A percentile compares a stretch with the other conserved stretches of the same genome.
Evolutionary conservation across 2,888 invertebrate species (phyloP).

Genomic region (Bellardia bayeri): DNA sequence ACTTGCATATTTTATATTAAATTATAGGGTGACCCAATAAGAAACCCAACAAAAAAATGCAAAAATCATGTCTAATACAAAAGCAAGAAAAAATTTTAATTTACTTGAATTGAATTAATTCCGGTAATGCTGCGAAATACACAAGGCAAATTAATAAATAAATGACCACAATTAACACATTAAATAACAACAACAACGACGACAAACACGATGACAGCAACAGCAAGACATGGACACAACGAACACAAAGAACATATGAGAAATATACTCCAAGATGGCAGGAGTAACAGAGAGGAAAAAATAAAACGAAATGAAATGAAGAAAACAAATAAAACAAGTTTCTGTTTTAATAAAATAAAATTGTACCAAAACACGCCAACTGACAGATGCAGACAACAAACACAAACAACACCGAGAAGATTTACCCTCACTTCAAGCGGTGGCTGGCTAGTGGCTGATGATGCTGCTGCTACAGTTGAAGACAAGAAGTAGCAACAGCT

Average conservation of each 20-base stretch:
- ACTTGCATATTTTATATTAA: neutral
- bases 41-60: neutral
- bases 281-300: neutral
- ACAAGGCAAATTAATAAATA: conserved; percentile 51
- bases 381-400: conserved; percentile 22
- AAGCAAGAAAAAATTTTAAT: neutral
- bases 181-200: conserved; percentile 25
- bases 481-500: conserved; percentile 35
- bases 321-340: conserved; percentile 38
- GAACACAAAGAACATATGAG: neutral
- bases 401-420: conserved; percentile 25
- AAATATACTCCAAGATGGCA: neutral
- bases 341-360: conserved; percentile 39
- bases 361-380: conserved; percentile 60
- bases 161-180: conserved; percentile 57
- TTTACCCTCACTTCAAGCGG: conserved; percentile 11
- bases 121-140: neutral
- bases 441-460: neutral
- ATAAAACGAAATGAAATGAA: conserved; percentile 29
- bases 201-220: neutral
- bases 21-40: neutral
- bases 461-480: neutral
- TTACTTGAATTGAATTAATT: conserved; percentile 17
- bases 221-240: neutral
- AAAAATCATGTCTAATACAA: neutral